Conservation (phyloP, 2,113 vertebrate species). For the Cinclus cinclus region DNA sequence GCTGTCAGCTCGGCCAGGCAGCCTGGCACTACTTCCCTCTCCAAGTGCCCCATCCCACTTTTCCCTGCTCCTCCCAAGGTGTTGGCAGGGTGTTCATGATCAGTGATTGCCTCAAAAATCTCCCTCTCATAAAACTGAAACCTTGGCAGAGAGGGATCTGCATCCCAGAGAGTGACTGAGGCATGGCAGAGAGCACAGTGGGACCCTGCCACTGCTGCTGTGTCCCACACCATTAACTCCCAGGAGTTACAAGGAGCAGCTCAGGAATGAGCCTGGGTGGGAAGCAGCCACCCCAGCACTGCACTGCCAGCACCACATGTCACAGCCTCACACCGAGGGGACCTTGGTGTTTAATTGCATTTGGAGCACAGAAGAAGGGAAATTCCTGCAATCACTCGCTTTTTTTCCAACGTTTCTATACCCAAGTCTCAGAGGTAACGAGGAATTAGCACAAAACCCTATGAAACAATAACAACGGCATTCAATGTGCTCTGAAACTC, state of each 20-base stretch:
- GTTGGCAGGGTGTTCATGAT: neutral
- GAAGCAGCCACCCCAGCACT: neutral
- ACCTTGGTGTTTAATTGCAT: neutral
- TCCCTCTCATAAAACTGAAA: neutral
- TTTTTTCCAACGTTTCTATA: neutral
- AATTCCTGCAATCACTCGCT: neutral
- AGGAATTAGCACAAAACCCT: conserved; percentile 26
- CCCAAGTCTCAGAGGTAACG: neutral
- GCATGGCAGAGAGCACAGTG: rapidly evolving
- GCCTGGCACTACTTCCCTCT: too few species aligned
- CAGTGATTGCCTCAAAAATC: neutral
- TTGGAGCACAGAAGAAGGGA: neutral
- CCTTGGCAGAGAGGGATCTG: rapidly evolving
- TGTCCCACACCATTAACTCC: neutral
- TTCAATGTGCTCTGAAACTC: neutral
- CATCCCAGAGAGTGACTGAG: neutral
- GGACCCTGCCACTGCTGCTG: rapidly evolving
- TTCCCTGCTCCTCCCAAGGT: neutral
- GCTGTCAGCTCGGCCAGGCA: neutral
- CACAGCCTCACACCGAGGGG: rapidly evolving
- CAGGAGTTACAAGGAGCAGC: neutral
- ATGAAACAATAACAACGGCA: neutral
- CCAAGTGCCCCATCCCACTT: neutral
- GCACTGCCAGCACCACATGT: neutral
- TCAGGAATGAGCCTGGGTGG: neutral